phyloP scores from a whole-genome alignment of 2,888 invertebrate species.

The Scrobipalpa atriplicella region DNA sequence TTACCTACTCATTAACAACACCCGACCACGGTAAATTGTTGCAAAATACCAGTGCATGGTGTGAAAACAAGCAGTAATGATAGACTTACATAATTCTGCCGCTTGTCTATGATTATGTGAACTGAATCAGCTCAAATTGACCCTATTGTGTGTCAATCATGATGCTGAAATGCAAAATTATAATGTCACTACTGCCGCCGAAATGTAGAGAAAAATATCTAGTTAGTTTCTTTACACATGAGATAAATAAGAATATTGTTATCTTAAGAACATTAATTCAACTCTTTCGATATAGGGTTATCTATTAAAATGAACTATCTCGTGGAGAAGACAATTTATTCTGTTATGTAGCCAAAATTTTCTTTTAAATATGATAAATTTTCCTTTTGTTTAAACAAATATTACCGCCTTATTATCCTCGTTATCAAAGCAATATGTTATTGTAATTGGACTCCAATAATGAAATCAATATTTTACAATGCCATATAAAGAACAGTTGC shows the following conservation, averaged over 20 bases:
- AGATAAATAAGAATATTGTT: too few species aligned
- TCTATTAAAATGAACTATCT: too few species aligned
- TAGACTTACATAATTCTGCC: constrained; percentile 5
- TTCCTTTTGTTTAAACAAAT: too few species aligned
- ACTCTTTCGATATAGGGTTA: too few species aligned
- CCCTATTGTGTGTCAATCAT: constrained; percentile 17
- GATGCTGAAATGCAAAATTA: not conserved
- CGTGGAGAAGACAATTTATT: too few species aligned
- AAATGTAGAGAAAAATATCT: not conserved
- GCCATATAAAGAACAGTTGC: not conserved
- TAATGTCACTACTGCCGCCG: too few species aligned
- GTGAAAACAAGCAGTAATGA: not conserved
- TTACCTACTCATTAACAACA: constrained; percentile 33
- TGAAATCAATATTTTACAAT: constrained; percentile 23
- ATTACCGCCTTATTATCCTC: not conserved
- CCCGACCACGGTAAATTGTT: not conserved
- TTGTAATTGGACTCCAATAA: constrained; percentile 8
- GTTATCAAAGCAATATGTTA: constrained; percentile 10
- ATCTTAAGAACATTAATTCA: too few species aligned
- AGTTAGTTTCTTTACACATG: not conserved
- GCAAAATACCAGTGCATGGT: not conserved
- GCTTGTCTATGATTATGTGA: constrained; percentile 13
- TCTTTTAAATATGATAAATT: too few species aligned
- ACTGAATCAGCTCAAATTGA: constrained; percentile 15
- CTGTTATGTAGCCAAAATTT: too few species aligned